Percentiles rank a stretch among this genome's conserved stretches.
phyloP scores from a whole-genome alignment of 2,797 vertebrate species.

The Microchirus variegatus region DNA sequence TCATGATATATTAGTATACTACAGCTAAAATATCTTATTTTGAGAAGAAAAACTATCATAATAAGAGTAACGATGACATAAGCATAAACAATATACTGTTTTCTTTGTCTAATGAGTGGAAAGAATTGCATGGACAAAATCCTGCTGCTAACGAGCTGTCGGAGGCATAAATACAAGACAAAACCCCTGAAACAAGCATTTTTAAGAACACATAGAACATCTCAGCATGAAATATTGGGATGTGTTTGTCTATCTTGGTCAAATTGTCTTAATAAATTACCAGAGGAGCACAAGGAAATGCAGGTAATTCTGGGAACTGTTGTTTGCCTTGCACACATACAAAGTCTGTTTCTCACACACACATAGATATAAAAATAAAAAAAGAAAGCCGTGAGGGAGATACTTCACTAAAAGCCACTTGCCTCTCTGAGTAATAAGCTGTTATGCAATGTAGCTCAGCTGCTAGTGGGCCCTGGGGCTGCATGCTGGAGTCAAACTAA shows the following conservation, averaged over 20 bases:
- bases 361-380: conserved; percentile 27
- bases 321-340: conserved; percentile 31
- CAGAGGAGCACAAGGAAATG: conserved; percentile 13
- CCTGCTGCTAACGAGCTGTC: background rate
- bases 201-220: no score
- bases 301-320: conserved; percentile 6
- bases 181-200: no score
- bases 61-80: no score
- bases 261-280: conserved; percentile 9
- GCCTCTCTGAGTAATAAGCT: conserved; percentile 67
- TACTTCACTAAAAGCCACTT: conserved; percentile 72
- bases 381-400: conserved; percentile 26
- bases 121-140: no score
- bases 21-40: no score
- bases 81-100: no score
- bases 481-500: conserved; percentile 53
- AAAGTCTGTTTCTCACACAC: conserved; percentile 47
- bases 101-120: no score
- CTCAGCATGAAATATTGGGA: no score
- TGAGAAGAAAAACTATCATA: no score
- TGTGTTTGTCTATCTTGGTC: conserved; percentile 1
- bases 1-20: no score
- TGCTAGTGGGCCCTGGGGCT: conserved; percentile 69
- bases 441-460: conserved; percentile 73
- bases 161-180: no score